These are phyloP conservation scores for Pristis pectinata DNA, from an alignment of 2,797 vertebrate genomes.

Conservation along the genomic window DNA sequence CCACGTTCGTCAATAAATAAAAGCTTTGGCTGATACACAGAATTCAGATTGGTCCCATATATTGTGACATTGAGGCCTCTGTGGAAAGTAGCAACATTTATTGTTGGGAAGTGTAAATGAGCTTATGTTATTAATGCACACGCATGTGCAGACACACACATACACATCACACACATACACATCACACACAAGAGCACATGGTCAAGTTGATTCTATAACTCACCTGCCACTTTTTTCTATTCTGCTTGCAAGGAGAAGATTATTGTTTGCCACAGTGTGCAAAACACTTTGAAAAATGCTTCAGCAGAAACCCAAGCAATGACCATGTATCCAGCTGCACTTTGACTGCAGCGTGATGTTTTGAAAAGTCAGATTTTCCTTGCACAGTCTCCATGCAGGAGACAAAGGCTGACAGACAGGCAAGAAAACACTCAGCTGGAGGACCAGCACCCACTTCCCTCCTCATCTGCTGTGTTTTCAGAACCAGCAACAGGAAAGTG, in stretches of 20 bases:
- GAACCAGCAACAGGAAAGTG: neutral
- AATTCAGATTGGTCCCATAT: conserved; percentile 75
- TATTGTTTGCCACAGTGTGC: neutral
- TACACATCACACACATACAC: neutral
- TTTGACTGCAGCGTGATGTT: no score
- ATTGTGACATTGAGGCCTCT: conserved; percentile 79
- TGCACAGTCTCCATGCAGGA: neutral
- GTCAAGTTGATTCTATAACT: no score
- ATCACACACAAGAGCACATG: neutral
- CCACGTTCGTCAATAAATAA: neutral
- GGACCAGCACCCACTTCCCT: neutral
- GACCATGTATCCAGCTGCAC: no score
- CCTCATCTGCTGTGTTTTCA: neutral
- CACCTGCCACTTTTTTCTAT: neutral
- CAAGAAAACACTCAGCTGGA: neutral
- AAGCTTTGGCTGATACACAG: conserved; percentile 59
- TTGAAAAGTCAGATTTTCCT: no score
- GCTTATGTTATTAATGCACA: neutral
- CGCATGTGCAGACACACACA: neutral
- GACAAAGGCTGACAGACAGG: neutral
- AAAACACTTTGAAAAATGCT: neutral
- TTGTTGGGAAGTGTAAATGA: neutral
- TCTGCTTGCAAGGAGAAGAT: neutral
- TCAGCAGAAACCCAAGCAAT: neutral
- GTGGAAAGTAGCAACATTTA: neutral